Conservation (phyloP, 2,113 vertebrate genomes). For the Tonatia bakeri region DNA sequence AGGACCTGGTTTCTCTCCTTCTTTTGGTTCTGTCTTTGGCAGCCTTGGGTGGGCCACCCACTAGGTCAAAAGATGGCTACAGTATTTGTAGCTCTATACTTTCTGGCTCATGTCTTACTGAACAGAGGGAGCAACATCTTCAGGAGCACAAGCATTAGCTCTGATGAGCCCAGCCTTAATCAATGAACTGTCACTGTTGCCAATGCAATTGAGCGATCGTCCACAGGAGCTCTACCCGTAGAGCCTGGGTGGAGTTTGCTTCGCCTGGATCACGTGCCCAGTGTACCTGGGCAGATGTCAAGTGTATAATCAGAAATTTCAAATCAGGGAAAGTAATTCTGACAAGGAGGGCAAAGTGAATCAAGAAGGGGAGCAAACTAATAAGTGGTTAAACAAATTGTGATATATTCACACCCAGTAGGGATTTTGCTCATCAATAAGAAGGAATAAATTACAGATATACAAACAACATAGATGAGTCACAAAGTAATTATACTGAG, state of each 20-base stretch:
- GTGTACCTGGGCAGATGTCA: not conserved
- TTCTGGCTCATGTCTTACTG: not conserved
- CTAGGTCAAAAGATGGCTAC: not conserved
- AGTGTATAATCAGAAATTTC: not conserved
- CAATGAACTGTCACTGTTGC: not conserved
- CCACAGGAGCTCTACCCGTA: not conserved
- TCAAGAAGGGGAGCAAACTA: not conserved
- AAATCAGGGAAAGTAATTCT: slow-evolving; percentile 25
- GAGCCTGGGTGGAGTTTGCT: not conserved
- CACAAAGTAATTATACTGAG: not conserved
- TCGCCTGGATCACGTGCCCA: not conserved
- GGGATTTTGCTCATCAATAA: not conserved
- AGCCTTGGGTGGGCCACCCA: not conserved
- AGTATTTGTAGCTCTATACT: not conserved
- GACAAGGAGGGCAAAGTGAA: not conserved
- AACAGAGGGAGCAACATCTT: not conserved
- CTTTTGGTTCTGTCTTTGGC: not conserved
- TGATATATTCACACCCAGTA: not conserved
- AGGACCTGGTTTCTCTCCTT: not conserved
- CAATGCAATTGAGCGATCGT: not conserved
- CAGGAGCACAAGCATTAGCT: not conserved
- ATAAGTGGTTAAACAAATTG: not conserved
- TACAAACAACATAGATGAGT: not conserved
- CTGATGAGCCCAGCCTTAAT: not conserved
- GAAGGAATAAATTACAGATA: not conserved